Conservation (phyloP, 2,113 vertebrate genomes). For the Syrmaticus mikado region DNA sequence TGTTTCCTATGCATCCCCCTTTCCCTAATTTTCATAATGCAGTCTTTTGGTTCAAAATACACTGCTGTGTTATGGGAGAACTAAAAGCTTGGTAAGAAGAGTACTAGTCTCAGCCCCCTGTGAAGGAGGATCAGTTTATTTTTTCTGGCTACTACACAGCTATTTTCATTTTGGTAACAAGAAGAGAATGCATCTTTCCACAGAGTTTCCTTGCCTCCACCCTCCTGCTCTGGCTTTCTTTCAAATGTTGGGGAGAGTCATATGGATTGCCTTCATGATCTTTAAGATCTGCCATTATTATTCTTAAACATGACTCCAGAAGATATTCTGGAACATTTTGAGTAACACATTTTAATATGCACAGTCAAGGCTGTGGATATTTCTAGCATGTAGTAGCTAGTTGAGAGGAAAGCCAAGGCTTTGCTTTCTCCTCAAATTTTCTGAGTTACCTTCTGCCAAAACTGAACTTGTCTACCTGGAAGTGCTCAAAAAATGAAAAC, state of each 20-base stretch:
- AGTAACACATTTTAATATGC: background rate
- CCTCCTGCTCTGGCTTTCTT: background rate
- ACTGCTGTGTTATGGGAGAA: background rate
- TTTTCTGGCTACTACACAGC: background rate
- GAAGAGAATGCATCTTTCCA: background rate
- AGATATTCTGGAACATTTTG: background rate
- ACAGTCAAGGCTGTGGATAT: background rate
- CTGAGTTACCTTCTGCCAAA: background rate
- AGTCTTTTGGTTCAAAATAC: background rate
- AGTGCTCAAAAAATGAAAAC: background rate
- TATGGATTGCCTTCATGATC: background rate
- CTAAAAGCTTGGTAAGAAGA: background rate
- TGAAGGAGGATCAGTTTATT: background rate
- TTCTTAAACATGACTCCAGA: background rate
- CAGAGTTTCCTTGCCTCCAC: background rate
- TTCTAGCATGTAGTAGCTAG: background rate
- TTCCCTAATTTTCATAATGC: background rate
- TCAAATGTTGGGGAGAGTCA: background rate
- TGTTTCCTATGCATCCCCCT: accelerated
- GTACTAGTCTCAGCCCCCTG: background rate
- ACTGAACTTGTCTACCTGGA: background rate
- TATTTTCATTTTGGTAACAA: background rate
- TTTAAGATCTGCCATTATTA: background rate
- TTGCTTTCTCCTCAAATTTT: background rate
- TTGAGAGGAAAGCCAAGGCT: background rate